Evolutionary conservation across 1,140 invertebrate species (phyloP).

Genomic region (Hermatobates lingyangjiaoensis): DNA sequence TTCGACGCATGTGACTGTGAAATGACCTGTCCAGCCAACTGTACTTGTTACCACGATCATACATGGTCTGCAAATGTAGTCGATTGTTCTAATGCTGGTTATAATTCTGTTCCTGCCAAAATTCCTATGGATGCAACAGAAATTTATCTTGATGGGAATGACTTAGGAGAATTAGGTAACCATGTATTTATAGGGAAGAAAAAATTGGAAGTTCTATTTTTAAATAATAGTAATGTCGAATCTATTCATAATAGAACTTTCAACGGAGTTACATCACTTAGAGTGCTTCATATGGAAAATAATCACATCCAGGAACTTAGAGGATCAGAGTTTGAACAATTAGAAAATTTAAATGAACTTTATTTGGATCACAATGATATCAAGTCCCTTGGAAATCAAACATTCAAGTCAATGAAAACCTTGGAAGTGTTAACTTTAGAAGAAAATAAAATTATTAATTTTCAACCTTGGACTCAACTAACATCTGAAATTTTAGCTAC

Average conservation of each 20-base stretch:
- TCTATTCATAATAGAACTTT: constrained; percentile 33
- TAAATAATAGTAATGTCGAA: constrained; percentile 29
- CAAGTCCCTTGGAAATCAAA: constrained; percentile 25
- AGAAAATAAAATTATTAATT: constrained; percentile 29
- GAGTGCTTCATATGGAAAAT: constrained; percentile 29
- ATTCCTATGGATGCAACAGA: constrained; percentile 38
- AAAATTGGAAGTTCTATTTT: constrained; percentile 28
- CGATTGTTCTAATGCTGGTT: constrained; percentile 26
- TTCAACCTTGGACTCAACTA: constrained; percentile 36
- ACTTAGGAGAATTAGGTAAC: constrained; percentile 26
- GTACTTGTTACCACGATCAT: constrained; percentile 31
- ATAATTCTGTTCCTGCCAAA: constrained; percentile 25
- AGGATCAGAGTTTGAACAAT: constrained; percentile 32
- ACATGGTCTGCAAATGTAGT: constrained; percentile 33
- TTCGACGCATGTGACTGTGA: constrained; percentile 37
- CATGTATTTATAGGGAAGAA: constrained; percentile 36
- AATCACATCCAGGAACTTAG: constrained; percentile 27
- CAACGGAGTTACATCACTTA: constrained; percentile 29
- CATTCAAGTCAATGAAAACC: constrained; percentile 27
- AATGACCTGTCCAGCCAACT: constrained; percentile 33
- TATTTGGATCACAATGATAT: constrained; percentile 31
- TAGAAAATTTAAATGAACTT: constrained; percentile 28
- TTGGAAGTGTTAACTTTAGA: constrained; percentile 29
- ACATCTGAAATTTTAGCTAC: constrained; percentile 32
- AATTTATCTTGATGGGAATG: constrained; percentile 33